These are phyloP conservation scores for Excalfactoria chinensis DNA, from an alignment of 2,113 vertebrate genomes.

Conservation along the genomic window DNA sequence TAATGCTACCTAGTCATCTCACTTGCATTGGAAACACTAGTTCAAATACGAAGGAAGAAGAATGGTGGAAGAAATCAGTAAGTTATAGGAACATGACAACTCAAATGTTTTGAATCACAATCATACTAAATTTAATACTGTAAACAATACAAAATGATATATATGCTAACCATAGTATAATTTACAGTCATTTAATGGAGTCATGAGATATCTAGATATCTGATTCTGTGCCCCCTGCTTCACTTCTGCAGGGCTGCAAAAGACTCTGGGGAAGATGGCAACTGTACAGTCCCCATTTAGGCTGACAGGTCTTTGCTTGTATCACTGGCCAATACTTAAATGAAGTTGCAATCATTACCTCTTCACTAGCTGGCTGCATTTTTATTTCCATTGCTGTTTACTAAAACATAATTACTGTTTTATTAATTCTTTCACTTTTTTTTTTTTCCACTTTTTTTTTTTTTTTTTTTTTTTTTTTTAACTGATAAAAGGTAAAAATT, in stretches of 20 bases:
- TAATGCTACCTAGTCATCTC: background rate
- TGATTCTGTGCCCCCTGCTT: background rate
- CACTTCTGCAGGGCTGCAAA: background rate
- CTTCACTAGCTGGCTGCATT: background rate
- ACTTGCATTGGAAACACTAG: background rate
- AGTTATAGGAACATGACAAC: background rate
- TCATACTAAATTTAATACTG: background rate
- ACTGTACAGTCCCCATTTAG: background rate
- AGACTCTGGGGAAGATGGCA: background rate
- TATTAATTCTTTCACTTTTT: slow-evolving; percentile 50
- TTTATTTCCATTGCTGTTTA: slow-evolving; percentile 9
- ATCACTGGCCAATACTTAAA: background rate
- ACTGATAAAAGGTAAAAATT: slow-evolving; percentile 61
- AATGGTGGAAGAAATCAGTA: fast-evolving
- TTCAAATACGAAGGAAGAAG: background rate
- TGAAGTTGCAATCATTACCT: slow-evolving; percentile 13
- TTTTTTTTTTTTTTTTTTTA: background rate
- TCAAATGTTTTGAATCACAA: background rate
- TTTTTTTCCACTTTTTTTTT: no score
- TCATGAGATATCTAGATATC: background rate
- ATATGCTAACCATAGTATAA: background rate
- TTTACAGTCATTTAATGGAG: slow-evolving; percentile 1
- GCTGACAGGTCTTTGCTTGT: no score
- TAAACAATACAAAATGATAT: background rate
- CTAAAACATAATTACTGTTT: slow-evolving; percentile 35